phyloP scores from a whole-genome alignment of 2,888 invertebrate species.

The Schizotus pectinicornis region DNA sequence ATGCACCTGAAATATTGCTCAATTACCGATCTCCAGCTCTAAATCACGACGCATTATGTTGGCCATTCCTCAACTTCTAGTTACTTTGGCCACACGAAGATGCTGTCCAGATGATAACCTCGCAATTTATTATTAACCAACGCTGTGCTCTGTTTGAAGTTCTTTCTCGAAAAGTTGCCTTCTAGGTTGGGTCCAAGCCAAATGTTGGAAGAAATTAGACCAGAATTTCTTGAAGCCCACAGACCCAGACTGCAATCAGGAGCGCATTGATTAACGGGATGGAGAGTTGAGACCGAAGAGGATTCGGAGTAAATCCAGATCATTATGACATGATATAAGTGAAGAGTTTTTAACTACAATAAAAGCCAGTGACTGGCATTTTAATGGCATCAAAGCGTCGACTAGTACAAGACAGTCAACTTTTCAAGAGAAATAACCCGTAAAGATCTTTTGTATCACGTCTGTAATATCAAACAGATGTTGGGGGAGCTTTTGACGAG shows the following conservation, averaged over 20 bases:
- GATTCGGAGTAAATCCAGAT: no score
- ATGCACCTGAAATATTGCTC: slow-evolving; percentile 47
- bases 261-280: no score
- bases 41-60: not conserved
- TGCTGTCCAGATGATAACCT: no score
- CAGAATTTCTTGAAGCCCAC: no score
- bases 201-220: no score
- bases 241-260: no score
- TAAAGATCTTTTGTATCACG: slow-evolving; percentile 26
- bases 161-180: no score
- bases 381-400: slow-evolving; percentile 18
- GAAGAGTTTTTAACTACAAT: slow-evolving; percentile 18
- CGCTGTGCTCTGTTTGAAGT: no score
- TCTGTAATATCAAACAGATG: slow-evolving; percentile 28
- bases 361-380: slow-evolving; percentile 25
- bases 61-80: slow-evolving; percentile 7
- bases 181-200: no score
- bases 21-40: slow-evolving; percentile 37
- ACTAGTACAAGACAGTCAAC: slow-evolving; percentile 20
- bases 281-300: no score
- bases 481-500: not conserved
- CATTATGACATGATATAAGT: slow-evolving; percentile 5
- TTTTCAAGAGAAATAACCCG: slow-evolving; percentile 22
- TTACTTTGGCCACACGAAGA: not conserved
- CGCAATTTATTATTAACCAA: no score